Base-by-base conservation (phyloP, 2,888 invertebrate species). In the Iselma pallidipennis region DNA sequence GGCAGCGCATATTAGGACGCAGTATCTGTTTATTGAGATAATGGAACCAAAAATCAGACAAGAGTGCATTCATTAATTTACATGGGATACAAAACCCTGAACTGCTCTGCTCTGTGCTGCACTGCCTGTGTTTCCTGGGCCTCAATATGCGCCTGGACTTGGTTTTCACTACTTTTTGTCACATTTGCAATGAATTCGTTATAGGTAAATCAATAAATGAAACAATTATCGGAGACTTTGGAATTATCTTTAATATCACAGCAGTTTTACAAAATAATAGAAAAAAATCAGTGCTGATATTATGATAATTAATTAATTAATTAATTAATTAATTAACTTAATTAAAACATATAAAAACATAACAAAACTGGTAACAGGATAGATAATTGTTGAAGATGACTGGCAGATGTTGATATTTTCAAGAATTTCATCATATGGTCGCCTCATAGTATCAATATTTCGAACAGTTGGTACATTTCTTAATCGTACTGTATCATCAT, bases 401-500 rank as follows among this genome's bases (percentile, higher is more conserved):
- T 49, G 7, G 58, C 76, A 78, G 49, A 64, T 55, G 50, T 57
- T 64, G 53, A 70, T 66, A 26, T 60, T 65, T 26, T 65, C 62
- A 9, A 76, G 57, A 37, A 74, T 56, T 42, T 64, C 63, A 29
- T 74, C 73, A 56, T 78, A 81, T 45, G 72, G 58, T 51, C 71
- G 66, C 10, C 66, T 60, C 78, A 78, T 78, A 19, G 55, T 67
- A 60, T 80, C 79, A 4, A 71, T 73, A 57, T 77, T 74, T 67
- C 75, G 78, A 0, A 65, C 65, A 21, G 61, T 70, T n/a, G 81
- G 80, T 2, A 76, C 70, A 19, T 72, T 72, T 57, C 79, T 66
- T 45, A 82, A 67, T 61, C 69, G 74, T 16, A 71, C 62, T 7
- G 87, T 87, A 9, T 82, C 83, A 71, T 87, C 86, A 63, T 87